Evolutionary conservation across 2,888 invertebrate species (phyloP), one percentile per base, ranked within the genome.

Genomic region (Zygogramma bicolorata): DNA sequence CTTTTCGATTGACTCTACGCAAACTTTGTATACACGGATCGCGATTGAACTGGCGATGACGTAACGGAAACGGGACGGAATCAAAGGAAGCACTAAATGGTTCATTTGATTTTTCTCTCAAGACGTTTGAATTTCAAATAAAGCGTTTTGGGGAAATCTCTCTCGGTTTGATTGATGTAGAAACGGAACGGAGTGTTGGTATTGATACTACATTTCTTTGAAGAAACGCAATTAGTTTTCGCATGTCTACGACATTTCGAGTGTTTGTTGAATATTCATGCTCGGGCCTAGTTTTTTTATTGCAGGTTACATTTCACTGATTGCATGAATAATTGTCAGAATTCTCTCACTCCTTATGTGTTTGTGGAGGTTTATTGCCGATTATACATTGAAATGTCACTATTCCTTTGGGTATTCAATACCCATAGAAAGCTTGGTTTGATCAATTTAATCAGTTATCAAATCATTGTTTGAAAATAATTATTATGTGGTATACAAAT

Each of bases 11-110:
- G 84, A 83, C 81, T 84, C 82, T 82, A 81, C 81, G 81, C 81
- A 83, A 84, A 84, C 80, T 84, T 84, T 83, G 83, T 83, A 79
- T 81, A 84, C 82, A 84, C 82, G 82, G 81, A 84, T 83, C 82
- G 78, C 81, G 81, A 84, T 83, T 81, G 80, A 81, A 83, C 77
- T 78, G 74, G 73, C 77, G 63, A 75, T 61, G 69, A 71, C 75
- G 83, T 83, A 83, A 83, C 81, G 81, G 83, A 82, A 83, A 83
- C 79, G 82, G 82, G 82, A 82, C 79, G 81, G 78, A 83, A 83
- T 83, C 82, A 84, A 83, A 83, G 82, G 79, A 74, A 80, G 79
- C 78, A 76, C 76, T 81, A 80, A 83, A 80, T 82, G 82, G 82
- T 81, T 81, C 82, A 83, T 83, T 84, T 82, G 81, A 81, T 81